Conservation (phyloP, 1,140 invertebrate species). For the Chrysoperla carnea region DNA sequence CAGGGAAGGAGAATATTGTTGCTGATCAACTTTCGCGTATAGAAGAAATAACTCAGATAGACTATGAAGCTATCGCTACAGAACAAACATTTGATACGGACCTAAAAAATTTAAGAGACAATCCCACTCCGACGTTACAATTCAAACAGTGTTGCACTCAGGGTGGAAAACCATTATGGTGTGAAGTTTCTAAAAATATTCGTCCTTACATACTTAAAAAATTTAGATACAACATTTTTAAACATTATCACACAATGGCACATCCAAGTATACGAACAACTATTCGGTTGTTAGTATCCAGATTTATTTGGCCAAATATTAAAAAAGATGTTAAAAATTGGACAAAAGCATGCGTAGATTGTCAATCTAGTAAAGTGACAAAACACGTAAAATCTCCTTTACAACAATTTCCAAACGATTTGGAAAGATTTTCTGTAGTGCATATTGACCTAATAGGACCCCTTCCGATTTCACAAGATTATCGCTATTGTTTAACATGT, state of each 20-base stretch:
- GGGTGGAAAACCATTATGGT: neutral
- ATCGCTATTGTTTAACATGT: no score
- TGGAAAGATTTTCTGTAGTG: no score
- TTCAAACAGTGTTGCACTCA: slow-evolving; percentile 6
- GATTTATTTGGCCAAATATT: slow-evolving; percentile 13
- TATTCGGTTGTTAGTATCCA: slow-evolving; percentile 3
- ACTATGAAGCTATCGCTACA: slow-evolving; percentile 5
- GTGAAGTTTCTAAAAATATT: slow-evolving; percentile 3
- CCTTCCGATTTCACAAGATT: no score
- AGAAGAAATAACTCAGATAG: slow-evolving; percentile 4
- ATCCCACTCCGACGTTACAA: neutral
- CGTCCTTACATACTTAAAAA: slow-evolving; percentile 11
- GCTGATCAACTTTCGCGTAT: slow-evolving; percentile 14
- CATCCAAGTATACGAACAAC: slow-evolving; percentile 11
- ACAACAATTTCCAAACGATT: no score
- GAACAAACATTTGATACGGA: slow-evolving; percentile 10
- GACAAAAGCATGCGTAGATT: no score
- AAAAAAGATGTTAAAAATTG: slow-evolving; percentile 7
- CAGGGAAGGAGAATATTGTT: slow-evolving; percentile 12
- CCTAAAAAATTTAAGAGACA: slow-evolving; percentile 3
- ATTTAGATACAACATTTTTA: slow-evolving; percentile 9
- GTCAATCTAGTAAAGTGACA: no score
- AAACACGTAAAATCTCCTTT: no score
- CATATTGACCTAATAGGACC: no score
- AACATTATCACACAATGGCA: slow-evolving; percentile 9